Base-by-base conservation (phyloP, 2,888 invertebrate species). In the Amblyteles armatorius region DNA sequence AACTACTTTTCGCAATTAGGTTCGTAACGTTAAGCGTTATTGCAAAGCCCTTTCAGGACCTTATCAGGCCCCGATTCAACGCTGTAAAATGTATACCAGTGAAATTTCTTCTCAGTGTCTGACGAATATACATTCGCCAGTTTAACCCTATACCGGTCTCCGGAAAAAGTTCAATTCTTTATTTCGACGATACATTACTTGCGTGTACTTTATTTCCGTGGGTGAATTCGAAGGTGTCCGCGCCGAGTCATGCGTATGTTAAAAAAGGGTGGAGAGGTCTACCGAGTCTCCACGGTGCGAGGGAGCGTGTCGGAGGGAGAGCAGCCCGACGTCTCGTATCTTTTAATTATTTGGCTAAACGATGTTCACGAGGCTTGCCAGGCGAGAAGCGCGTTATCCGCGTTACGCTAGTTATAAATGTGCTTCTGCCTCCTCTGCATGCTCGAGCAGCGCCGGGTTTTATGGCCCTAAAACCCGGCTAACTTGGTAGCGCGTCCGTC, bases 281-380 rank as follows among this genome's bases (percentile, higher is more conserved):
- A 22, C 44, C n/a, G 22, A 36, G 13, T 4, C 22, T 19, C 11
- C 16, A 36, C 33, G 22, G 48, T 69, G 52, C n/a, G 33, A 79
- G 69, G 74, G 57, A 65, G 67, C 68, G 76, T 48, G 16, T 77
- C 72, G 76, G 73, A 79, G 82, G 63, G 67, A 79, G 71, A 22
- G 63, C 13, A 50, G 22, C 16, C 33, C 57, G 57, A 3, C 48
- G 48, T 78, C 89, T 89, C 91, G 91, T 92, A 92, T 93, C 92
- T 92, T 93, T 93, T 92, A 92, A 92, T 92, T 93, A 92, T 92
- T 92, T 90, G 90, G 90, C 90, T 91, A 91, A 92, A 92, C 89
- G 91, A 90, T 86, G 85, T n/a, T 72, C 19, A 44, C 52, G 19
- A 29, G 52, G 50, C 33, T 50, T 60, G 63, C 74, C 69, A 68